These are phyloP conservation scores for Taeniopygia guttata DNA, from an alignment of 2,797 vertebrate species.

Conservation along the genomic window DNA sequence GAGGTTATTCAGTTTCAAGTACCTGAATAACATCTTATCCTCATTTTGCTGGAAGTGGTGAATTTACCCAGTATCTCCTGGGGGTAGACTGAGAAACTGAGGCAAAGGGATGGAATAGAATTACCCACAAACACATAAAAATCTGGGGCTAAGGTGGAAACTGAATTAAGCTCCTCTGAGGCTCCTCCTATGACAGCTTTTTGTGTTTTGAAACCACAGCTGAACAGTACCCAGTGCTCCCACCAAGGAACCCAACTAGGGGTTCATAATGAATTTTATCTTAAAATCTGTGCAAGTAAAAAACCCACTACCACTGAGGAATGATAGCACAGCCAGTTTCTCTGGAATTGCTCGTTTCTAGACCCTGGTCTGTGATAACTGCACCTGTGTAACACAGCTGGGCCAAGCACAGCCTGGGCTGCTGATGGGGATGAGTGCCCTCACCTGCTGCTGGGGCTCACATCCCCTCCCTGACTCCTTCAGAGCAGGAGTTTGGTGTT, in stretches of 20 bases:
- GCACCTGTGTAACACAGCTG: not conserved
- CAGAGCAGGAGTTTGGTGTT: not conserved
- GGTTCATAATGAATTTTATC: not conserved
- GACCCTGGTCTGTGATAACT: not conserved
- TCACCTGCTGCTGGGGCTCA: not conserved
- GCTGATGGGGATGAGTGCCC: not conserved
- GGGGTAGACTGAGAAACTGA: not conserved
- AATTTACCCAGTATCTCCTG: not conserved
- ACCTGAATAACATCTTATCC: not conserved
- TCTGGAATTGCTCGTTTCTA: not conserved
- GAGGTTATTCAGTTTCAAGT: not conserved
- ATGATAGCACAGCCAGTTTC: not conserved
- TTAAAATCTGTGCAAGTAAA: not conserved
- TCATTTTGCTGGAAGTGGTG: not conserved
- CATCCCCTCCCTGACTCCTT: not conserved
- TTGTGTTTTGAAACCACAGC: not conserved
- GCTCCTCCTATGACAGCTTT: not conserved
- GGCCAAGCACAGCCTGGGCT: not conserved
- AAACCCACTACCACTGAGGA: fast-evolving
- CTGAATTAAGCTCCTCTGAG: not conserved
- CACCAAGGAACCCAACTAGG: not conserved
- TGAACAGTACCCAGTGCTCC: fast-evolving
- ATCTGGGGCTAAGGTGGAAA: not conserved
- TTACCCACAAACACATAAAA: not conserved
- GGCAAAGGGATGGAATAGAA: not conserved